These are phyloP conservation scores for Onthophagus sagittarius DNA, from an alignment of 2,888 invertebrate species.

Conservation along the genomic window DNA sequence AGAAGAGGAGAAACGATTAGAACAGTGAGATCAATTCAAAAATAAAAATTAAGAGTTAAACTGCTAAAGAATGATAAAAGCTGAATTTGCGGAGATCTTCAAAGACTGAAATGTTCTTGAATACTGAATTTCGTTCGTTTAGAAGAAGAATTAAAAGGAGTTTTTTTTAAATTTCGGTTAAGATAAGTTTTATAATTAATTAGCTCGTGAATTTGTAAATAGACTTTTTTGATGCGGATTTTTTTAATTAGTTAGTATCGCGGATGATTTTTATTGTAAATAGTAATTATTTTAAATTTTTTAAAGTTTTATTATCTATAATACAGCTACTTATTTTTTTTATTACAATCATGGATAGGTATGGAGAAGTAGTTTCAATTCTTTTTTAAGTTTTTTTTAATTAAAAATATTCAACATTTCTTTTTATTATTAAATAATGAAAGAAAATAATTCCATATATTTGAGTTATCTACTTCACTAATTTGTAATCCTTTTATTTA, in stretches of 20 bases:
- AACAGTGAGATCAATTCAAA: slow-evolving; percentile 37
- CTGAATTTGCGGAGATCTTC: background rate
- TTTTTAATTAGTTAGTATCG: background rate
- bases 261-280: background rate
- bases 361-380: background rate
- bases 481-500: too few relatives aligned
- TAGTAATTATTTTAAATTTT: background rate
- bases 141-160: background rate
- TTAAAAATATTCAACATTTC: background rate
- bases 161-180: background rate
- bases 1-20: slow-evolving; percentile 85
- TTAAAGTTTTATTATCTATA: background rate
- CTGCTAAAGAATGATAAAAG: too few relatives aligned
- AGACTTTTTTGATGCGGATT: background rate
- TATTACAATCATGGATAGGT: background rate
- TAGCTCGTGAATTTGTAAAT: background rate
- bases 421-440: background rate
- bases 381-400: background rate
- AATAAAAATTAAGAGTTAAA: too few relatives aligned
- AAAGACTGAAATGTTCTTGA: background rate
- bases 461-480: too few relatives aligned
- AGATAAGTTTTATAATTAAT: background rate
- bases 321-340: background rate
- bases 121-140: background rate
- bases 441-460: background rate